Evolutionary conservation across 1,140 invertebrate species (phyloP).

Genomic region (Polypedilum vanderplanki): DNA sequence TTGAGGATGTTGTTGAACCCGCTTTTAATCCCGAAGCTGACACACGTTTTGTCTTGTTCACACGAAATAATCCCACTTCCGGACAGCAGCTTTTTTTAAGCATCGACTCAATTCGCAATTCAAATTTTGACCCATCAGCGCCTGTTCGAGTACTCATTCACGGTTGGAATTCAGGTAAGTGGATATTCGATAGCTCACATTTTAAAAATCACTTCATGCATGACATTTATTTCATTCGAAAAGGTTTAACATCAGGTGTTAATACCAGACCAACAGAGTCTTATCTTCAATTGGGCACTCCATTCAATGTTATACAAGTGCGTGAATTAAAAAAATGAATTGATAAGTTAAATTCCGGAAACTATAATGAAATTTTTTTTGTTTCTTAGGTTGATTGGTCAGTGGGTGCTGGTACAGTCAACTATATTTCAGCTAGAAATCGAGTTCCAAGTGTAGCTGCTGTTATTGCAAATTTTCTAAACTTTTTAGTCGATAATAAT

Average conservation of each 20-base stretch:
- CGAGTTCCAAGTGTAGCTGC: neutral
- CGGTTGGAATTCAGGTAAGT: neutral
- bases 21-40: slow-evolving; percentile 11
- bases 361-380: no score
- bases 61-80: neutral
- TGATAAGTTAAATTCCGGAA: no score
- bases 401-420: slow-evolving; percentile 26
- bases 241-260: neutral
- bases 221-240: no score
- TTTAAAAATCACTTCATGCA: no score
- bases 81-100: neutral
- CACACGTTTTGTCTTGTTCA: neutral
- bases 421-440: slow-evolving; percentile 23
- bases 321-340: no score
- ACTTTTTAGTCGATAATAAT: neutral
- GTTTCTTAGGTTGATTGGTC: slow-evolving; percentile 32
- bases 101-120: neutral
- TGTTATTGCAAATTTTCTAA: neutral
- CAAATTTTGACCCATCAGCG: neutral
- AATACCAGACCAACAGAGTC: neutral
- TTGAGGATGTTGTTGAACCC: neutral
- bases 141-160: neutral
- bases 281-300: neutral
- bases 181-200: no score
- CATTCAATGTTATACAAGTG: slow-evolving; percentile 28